phyloP scores from a whole-genome alignment of 2,113 vertebrate species.

The Anseranas semipalmata region DNA sequence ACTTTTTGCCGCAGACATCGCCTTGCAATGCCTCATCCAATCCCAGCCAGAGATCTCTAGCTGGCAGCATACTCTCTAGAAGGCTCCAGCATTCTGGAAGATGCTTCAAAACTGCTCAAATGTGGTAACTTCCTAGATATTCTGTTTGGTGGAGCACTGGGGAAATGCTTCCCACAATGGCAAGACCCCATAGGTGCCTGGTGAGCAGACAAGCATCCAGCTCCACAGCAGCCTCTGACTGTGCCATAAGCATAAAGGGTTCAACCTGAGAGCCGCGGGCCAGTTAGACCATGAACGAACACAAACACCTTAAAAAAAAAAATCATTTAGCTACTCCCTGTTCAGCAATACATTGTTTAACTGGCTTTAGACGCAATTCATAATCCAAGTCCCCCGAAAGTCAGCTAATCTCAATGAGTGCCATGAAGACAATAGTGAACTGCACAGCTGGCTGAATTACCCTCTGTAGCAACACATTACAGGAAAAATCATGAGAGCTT shows the following conservation, averaged over 20 bases:
- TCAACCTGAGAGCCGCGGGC: background rate
- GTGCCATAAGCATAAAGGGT: background rate
- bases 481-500: background rate
- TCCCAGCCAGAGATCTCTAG: background rate
- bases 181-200: background rate
- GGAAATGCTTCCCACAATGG: background rate
- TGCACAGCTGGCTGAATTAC: background rate
- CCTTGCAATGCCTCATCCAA: background rate
- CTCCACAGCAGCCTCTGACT: background rate
- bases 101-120: background rate
- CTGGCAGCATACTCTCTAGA: background rate
- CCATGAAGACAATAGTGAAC: background rate
- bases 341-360: background rate
- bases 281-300: background rate
- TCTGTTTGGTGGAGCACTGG: background rate
- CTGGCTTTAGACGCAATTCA: background rate
- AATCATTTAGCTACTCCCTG: background rate
- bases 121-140: background rate
- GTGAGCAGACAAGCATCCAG: background rate
- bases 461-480: background rate
- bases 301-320: background rate
- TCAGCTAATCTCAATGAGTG: background rate
- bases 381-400: background rate
- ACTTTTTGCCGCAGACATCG: fast-evolving
- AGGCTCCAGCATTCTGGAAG: background rate